Base-by-base conservation (phyloP, 2,113 vertebrate species). In the Catagonus wagneri region DNA sequence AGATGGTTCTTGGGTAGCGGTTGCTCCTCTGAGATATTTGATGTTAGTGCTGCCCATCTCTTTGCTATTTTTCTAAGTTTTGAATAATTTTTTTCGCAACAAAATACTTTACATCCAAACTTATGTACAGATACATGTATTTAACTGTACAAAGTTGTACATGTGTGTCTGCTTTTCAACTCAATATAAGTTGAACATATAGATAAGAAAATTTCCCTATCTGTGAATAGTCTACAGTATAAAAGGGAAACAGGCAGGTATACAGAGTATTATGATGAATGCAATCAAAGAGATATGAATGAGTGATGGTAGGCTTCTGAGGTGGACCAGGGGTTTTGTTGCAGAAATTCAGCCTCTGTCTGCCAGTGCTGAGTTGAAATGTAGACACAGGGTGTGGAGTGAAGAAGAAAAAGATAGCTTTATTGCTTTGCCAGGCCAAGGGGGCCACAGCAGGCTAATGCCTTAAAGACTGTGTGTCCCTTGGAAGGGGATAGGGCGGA, bases 81-180 rank as follows among this genome's bases (percentile, higher is more conserved):
- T 94, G 8, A 69, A 58, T 76, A 29, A 65, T 34, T 79, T 88
- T 63, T 65, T 34, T 72, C 16, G 50, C n/a, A 83, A 68, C 15
- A 22, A 60, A 76, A 86, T 56, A 50, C 15, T 90, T 87, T 87
- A 78, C 63, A 90, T 95, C 89, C 4, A 63, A 74, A 54, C 69
- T 72, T 68, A 14, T 63, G 2, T 52, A 2, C 22, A 84, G 14
- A 85, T 54, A 14, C 1, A 56, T 34, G 72, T 76, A 54, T 34
- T 75, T 90, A 75, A 80, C 50, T 44, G 29, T 56, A 84, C 16
- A 58, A 39, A 81, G 52, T 81, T 56, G 29, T 68, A 32, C 16
- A 61, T 22, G 6, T 36, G 4, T 61, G 14, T 63, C 50, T 83
- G 3, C 52, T 87, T 68, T 94, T 92, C 52, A 44, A 29, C 36